phyloP scores from a whole-genome alignment of 2,113 vertebrate species.

The Silurus asotus region DNA sequence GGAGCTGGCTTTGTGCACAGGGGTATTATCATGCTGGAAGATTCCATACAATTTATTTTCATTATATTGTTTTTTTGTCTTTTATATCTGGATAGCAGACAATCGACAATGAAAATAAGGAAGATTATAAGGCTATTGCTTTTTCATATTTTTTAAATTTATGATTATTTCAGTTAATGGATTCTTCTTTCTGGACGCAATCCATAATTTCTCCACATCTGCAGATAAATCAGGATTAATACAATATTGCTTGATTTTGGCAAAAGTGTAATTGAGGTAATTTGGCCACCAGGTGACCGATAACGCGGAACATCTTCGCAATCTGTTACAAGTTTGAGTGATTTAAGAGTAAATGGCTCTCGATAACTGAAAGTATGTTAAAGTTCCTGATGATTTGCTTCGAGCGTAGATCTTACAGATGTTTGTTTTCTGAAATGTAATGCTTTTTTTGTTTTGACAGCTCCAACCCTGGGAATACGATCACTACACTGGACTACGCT shows the following conservation, averaged over 20 bases:
- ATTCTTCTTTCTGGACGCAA: conserved; percentile 54
- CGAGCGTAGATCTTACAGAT: background rate
- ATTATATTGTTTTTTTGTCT: background rate
- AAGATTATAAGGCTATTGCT: background rate
- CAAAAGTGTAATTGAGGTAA: conserved; percentile 70
- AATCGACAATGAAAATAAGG: no score
- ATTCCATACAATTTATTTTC: no score
- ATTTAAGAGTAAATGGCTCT: background rate
- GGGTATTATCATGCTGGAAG: no score
- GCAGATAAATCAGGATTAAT: conserved; percentile 67
- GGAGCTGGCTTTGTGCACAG: no score
- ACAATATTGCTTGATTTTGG: conserved; percentile 63
- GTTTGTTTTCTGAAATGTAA: background rate
- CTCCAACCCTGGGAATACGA: conserved; percentile 57
- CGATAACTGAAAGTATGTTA: background rate
- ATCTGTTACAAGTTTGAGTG: background rate
- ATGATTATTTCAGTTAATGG: conserved; percentile 36
- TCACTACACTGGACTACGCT: conserved; percentile 49
- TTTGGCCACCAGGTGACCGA: conserved; percentile 73
- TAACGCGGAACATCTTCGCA: conserved; percentile 49
- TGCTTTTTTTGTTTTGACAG: conserved; percentile 59
- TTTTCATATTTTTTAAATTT: background rate
- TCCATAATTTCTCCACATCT: conserved; percentile 59
- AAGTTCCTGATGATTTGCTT: background rate
- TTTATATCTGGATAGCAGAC: background rate